Evolutionary conservation across 2,888 invertebrate species (phyloP), one percentile per base, ranked within the genome.

Genomic region (Epirrhoe alternata): DNA sequence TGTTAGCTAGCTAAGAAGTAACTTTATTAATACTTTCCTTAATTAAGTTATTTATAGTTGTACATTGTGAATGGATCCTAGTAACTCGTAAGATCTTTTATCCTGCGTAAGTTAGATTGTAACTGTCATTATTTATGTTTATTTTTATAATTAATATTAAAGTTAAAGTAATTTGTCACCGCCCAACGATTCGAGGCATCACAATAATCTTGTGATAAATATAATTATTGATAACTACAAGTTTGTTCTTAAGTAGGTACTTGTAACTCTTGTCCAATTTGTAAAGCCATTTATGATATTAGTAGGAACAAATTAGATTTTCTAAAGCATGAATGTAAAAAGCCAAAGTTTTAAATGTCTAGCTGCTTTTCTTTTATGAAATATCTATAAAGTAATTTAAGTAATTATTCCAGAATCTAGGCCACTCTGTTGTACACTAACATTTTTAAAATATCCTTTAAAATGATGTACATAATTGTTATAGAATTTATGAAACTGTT

Each of bases 1-100:
- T 73, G 75, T 74, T 80, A 80, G 72, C 61, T 51, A 63, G 64
- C n/a, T 81, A 81, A 80, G 79, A 77, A 80, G 70, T 76, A 78
- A 79, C 78, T 77, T 77, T 77, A 52, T 42, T 76, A 77, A 74
- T 76, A 66, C 61, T 69, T 66, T 73, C 61, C 65, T 54, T 67
- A 68, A 60, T 54, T 71, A 73, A 67, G 61, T n/a, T 80, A 77
- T 75, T 70, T 70, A 60, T 87, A 88, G 81, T 76, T 88, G 85
- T 88, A 87, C 81, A 87, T 88, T 86, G 83, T 86, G 86, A 90
- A 87, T 83, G 89, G 83, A 89, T 91, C 90, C 91, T 91, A 91
- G 82, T 91, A 90, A 82, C 80, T 76, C 79, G 75, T 89, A 89
- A 87, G 87, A 79, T 84, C 80, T 82, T 85, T 73, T 84, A 85